Percentiles rank a stretch among this genome's conserved stretches.
Evolutionary conservation across 1,140 invertebrate genomes (phyloP).

Genomic region (Steinernema khuongi): DNA sequence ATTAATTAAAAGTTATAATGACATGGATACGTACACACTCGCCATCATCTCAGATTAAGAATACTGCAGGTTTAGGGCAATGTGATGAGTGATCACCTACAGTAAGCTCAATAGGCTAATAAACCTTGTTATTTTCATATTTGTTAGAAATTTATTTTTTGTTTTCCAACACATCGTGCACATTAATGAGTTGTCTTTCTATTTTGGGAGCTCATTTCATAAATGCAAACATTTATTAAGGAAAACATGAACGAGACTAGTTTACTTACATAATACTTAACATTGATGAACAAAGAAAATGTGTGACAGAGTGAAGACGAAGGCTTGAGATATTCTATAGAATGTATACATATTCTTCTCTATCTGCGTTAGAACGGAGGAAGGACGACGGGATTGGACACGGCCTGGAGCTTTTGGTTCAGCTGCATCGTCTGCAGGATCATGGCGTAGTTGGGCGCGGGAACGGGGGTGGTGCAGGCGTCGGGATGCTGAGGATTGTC

Average conservation of each 20-base stretch:
- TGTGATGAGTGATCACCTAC: too few relatives aligned
- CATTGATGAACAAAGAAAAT: neutral
- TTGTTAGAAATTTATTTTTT: too few relatives aligned
- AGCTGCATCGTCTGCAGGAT: conserved; percentile 9
- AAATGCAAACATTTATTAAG: too few relatives aligned
- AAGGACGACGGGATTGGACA: neutral
- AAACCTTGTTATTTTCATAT: too few relatives aligned
- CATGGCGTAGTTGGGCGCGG: neutral
- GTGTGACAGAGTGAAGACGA: neutral
- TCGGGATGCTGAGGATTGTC: neutral
- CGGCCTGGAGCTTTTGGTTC: conserved; percentile 5
- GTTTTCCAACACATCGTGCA: too few relatives aligned
- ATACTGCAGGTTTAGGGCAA: too few relatives aligned
- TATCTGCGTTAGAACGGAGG: neutral
- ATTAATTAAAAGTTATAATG: too few relatives aligned
- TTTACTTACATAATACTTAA: conserved; percentile 15
- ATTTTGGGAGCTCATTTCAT: too few relatives aligned
- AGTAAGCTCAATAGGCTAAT: too few relatives aligned
- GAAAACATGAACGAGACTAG: conserved; percentile 3
- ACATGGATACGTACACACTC: too few relatives aligned
- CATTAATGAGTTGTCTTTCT: too few relatives aligned
- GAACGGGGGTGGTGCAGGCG: neutral
- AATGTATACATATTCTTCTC: conserved; percentile 8
- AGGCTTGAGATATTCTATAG: neutral
- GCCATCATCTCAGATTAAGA: too few relatives aligned